Base-by-base conservation (phyloP, 2,113 vertebrate species). In the Channa maculata region DNA sequence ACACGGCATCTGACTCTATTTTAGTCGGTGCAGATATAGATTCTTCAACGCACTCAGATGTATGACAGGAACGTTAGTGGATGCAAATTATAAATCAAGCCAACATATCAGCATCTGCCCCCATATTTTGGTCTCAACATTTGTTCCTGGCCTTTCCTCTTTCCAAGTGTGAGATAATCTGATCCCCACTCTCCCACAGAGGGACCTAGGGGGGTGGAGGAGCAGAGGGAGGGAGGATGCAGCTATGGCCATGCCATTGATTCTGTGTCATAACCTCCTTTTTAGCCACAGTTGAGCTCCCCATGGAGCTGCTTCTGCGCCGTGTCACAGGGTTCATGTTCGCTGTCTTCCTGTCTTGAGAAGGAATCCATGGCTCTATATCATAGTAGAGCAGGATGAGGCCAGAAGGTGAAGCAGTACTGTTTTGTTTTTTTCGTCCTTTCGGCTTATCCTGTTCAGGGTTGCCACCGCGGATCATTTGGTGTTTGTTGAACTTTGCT, bases 221-320 rank as follows among this genome's bases (percentile, higher is more conserved):
- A 10, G 45, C 0, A 38, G 57, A 15, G 9, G 34, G 55, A 49
- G 45, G 45, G 37, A 11, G 59, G 71, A 38, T 52, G 76, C 0
- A 15, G 45, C 45, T 72, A 9, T 6, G 73, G 66, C 62, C 82
- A 65, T 87, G 49, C 83, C 84, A 9, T 79, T 50, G 60, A 58
- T 68, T 84, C 53, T 39, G 83, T 83, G 85, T 89, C 88, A 88
- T 80, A 90, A 87, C 83, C 88, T 84, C 84, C 24, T 24, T 87
- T 90, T 88, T 89, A 87, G 87, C 87, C 59, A 49, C 74, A 83
- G 75, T 58, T 6, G 58, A 75, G 67, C 78, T 85, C 80, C 87
- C 86, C 50, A 4, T 1, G 71, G 82, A 71, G 73, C 68, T 0
- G 48, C 61, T 34, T 72, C 55, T 65, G 75, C 39, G 45, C 72